phyloP scores from a whole-genome alignment of 2,888 invertebrate genomes.

The Protonemura montana region DNA sequence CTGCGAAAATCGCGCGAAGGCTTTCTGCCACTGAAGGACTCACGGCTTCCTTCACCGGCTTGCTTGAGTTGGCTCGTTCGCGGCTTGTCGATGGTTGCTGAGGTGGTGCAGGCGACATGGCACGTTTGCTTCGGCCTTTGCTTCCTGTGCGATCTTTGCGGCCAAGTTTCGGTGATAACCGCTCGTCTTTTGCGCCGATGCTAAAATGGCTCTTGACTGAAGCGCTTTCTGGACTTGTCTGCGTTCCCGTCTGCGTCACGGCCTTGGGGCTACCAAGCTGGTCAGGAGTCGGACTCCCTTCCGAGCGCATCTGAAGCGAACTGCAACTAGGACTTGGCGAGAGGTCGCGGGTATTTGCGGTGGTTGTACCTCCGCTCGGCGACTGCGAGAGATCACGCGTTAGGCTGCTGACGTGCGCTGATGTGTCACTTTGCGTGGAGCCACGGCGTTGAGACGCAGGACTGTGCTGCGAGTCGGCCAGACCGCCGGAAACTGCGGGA shows the following conservation, averaged over 20 bases:
- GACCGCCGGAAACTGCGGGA: constrained; percentile 57
- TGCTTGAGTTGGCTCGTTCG: constrained; percentile 54
- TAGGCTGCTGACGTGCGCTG: constrained; percentile 68
- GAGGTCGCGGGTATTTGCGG: constrained; percentile 62
- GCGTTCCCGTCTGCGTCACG: constrained; percentile 72
- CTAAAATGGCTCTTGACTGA: constrained; percentile 63
- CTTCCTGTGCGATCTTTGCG: constrained; percentile 64
- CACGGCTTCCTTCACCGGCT: constrained; percentile 61
- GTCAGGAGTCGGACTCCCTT: constrained; percentile 55
- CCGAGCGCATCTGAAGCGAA: constrained; percentile 63
- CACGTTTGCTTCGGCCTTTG: constrained; percentile 55
- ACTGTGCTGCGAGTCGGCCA: constrained; percentile 56
- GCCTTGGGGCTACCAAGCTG: constrained; percentile 56
- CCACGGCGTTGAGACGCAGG: constrained; percentile 62
- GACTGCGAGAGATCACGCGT: constrained; percentile 70
- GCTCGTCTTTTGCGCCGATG: constrained; percentile 65
- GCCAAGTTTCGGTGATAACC: constrained; percentile 64
- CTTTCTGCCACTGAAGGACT: constrained; percentile 93
- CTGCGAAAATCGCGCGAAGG: constrained; percentile 93
- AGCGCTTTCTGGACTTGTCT: constrained; percentile 71
- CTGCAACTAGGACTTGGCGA: constrained; percentile 60
- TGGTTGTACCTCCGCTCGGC: constrained; percentile 60
- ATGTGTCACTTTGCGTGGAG: constrained; percentile 69
- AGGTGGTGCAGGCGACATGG: constrained; percentile 58
- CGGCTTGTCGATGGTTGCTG: constrained; percentile 56